phyloP scores from a whole-genome alignment of 2,888 invertebrate species.

The Drosophila ezoana region DNA sequence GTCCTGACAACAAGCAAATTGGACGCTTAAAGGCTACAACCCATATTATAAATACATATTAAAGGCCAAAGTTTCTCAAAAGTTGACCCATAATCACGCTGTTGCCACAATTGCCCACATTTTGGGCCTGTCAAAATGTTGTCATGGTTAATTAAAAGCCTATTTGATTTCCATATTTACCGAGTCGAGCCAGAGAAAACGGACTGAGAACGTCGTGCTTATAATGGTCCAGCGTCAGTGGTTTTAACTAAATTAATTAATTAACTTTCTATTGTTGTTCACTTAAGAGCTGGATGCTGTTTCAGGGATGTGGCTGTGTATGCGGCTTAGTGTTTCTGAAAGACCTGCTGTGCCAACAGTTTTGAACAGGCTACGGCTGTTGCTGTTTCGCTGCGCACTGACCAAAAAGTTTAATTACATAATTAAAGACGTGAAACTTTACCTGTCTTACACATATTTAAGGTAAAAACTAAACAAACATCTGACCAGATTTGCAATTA shows the following conservation, averaged over 20 bases:
- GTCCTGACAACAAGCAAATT: slow-evolving; percentile 14
- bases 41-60: slow-evolving; percentile 19
- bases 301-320: not conserved
- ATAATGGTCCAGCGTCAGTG: slow-evolving; percentile 2
- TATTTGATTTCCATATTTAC: slow-evolving; percentile 51
- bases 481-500: not conserved
- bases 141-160: slow-evolving; percentile 66
- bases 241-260: slow-evolving; percentile 46
- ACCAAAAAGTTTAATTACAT: slow-evolving; percentile 2
- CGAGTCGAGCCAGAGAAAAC: not conserved
- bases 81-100: slow-evolving; percentile 23
- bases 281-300: not conserved
- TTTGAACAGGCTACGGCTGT: not conserved
- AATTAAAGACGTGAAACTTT: slow-evolving; percentile 5
- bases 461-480: not conserved
- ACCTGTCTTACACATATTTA: too few relatives aligned
- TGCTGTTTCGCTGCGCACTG: not conserved
- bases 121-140: slow-evolving; percentile 41
- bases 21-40: slow-evolving; percentile 8
- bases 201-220: not conserved
- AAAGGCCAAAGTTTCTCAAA: not conserved
- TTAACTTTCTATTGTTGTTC: slow-evolving; percentile 17
- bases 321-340: not conserved
- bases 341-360: not conserved
- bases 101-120: not conserved